phyloP scores from a whole-genome alignment of 2,797 vertebrate genomes.

The Tauraco hartlaubi region DNA sequence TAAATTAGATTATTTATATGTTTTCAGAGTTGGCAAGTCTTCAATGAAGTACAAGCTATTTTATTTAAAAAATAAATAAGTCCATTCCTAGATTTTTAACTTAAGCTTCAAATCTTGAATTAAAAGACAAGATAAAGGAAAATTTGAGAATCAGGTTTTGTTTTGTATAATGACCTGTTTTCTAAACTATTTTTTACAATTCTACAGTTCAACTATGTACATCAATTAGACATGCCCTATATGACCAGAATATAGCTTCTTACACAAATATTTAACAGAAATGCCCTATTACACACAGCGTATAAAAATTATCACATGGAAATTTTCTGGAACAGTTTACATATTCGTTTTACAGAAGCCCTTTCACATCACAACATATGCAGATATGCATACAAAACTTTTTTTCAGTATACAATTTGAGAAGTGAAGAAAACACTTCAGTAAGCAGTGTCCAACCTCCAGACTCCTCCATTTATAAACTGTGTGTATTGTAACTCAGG shows the following conservation, averaged over 20 bases:
- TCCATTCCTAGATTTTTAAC: background rate
- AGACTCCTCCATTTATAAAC: background rate
- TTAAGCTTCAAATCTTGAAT: background rate
- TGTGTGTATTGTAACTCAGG: background rate
- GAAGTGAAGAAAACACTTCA: background rate
- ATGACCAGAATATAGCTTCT: background rate
- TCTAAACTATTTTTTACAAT: background rate
- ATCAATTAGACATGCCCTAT: background rate
- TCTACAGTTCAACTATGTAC: background rate
- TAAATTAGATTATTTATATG: background rate
- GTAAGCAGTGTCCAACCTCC: background rate
- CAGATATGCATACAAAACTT: background rate
- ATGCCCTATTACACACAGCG: background rate
- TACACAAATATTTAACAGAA: background rate
- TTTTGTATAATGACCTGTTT: background rate
- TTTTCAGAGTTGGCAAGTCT: background rate
- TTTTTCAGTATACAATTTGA: background rate
- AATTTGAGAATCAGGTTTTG: background rate
- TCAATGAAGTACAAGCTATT: background rate
- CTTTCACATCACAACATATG: background rate
- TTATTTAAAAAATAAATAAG: background rate
- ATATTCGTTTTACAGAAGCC: background rate
- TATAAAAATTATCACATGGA: background rate
- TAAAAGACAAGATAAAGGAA: background rate
- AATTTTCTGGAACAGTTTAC: background rate